Conservation (phyloP, 1,140 invertebrate genomes). For the Nephila pilipes region DNA sequence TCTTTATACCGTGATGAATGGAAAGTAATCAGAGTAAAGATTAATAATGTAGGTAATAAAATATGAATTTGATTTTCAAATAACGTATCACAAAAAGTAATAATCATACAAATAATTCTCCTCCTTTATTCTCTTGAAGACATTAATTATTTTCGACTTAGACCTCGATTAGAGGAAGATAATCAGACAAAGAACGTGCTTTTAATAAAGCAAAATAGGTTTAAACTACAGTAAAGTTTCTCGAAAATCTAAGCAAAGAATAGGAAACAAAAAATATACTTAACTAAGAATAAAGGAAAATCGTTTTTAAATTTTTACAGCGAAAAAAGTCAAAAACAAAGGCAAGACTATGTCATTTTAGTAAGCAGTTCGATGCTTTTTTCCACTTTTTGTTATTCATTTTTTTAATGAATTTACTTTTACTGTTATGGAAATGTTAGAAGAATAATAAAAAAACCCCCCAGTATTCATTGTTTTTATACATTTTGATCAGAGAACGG, state of each 20-base stretch:
- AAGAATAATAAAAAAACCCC: background rate
- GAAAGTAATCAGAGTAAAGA: background rate
- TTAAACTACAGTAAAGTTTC: background rate
- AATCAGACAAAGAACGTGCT: background rate
- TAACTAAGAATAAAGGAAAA: background rate
- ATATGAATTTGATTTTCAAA: background rate
- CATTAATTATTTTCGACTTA: constrained; percentile 18
- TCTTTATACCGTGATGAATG: background rate
- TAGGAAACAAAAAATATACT: background rate
- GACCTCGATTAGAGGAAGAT: background rate
- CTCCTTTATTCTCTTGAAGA: background rate
- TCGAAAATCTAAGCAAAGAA: background rate
- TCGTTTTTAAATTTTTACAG: background rate
- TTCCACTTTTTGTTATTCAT: background rate
- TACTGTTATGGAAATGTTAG: background rate
- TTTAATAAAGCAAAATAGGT: background rate
- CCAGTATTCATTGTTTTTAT: constrained; percentile 28
- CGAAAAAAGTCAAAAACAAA: background rate
- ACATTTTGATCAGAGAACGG: constrained; percentile 34
- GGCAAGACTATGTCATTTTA: constrained; percentile 5
- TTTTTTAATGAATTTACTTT: constrained; percentile 8
- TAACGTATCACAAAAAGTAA: background rate
- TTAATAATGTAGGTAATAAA: constrained; percentile 16
- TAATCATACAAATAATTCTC: background rate
- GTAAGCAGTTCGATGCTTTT: background rate